Percentiles rank a stretch among this genome's conserved stretches.
Evolutionary conservation across 2,888 invertebrate species (phyloP).

Genomic region (Steinernema scapterisci): DNA sequence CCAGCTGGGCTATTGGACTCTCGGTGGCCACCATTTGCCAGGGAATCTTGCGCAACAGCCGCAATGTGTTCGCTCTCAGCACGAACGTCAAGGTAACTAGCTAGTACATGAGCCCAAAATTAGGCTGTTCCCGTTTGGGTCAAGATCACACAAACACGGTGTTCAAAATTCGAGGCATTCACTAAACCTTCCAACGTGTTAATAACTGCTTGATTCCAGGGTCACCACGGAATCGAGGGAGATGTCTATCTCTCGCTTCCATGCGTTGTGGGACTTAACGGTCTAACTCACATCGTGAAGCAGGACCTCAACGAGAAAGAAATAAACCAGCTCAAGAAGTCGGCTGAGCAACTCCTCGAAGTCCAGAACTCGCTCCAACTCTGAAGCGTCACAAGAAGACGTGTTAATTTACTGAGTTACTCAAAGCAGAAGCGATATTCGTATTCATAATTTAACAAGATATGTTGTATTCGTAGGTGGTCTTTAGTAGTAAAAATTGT

Average conservation of each 20-base stretch:
- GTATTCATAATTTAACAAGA: not conserved
- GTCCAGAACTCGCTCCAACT: slow-evolving; percentile 56
- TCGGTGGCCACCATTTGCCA: slow-evolving; percentile 68
- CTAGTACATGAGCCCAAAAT: no score
- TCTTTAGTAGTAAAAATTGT: no score
- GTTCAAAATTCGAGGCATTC: not conserved
- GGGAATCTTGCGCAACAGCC: slow-evolving; percentile 68
- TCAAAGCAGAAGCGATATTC: not conserved
- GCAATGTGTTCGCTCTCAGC: slow-evolving; percentile 68
- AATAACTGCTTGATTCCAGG: slow-evolving; percentile 73
- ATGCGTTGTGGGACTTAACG: slow-evolving; percentile 62
- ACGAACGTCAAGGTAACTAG: slow-evolving; percentile 68
- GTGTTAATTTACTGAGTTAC: not conserved
- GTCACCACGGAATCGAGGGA: slow-evolving; percentile 79
- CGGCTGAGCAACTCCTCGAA: slow-evolving; percentile 57
- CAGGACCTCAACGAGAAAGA: slow-evolving; percentile 58
- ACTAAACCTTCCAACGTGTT: no score
- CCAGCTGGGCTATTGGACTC: slow-evolving; percentile 70
- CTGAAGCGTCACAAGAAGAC: slow-evolving; percentile 33
- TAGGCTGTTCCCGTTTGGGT: no score
- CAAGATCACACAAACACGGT: no score
- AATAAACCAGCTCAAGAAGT: slow-evolving; percentile 57
- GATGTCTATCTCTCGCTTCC: slow-evolving; percentile 87
- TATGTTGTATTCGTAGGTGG: no score
- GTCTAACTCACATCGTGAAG: slow-evolving; percentile 56